phyloP scores from a whole-genome alignment of 2,888 invertebrate genomes.

The Acanthosepion pharaonis region DNA sequence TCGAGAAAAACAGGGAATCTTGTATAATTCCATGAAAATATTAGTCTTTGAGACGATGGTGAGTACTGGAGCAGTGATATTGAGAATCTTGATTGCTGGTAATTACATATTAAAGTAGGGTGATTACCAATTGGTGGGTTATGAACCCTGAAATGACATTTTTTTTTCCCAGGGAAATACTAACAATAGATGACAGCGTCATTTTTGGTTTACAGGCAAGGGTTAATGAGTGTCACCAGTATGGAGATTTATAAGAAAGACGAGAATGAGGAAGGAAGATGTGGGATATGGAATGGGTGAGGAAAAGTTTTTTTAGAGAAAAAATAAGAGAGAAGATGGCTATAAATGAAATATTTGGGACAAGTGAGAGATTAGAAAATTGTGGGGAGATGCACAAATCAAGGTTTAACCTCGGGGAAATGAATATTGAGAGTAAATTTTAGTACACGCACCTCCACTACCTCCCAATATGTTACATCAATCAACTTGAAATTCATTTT shows the following conservation, averaged over 20 bases:
- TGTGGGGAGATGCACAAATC: too few species aligned
- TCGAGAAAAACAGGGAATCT: not conserved
- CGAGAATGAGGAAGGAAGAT: not conserved
- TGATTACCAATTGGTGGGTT: not conserved
- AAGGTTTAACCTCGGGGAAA: too few species aligned
- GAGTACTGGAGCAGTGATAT: not conserved
- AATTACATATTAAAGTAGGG: not conserved
- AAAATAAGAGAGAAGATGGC: not conserved
- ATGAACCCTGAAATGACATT: not conserved
- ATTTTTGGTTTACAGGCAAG: not conserved
- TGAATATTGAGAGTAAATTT: too few species aligned
- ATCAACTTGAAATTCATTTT: not conserved
- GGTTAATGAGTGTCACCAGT: conserved; percentile 9
- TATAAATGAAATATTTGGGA: not conserved
- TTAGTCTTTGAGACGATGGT: not conserved
- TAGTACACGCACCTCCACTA: too few species aligned
- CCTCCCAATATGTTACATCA: too few species aligned
- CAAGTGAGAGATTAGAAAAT: not conserved
- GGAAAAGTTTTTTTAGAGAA: not conserved
- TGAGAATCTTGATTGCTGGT: conserved; percentile 1
- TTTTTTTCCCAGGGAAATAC: not conserved
- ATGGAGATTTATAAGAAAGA: not conserved
- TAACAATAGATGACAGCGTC: not conserved
- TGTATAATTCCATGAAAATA: not conserved
- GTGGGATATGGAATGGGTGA: not conserved